Evolutionary conservation across 1,140 invertebrate genomes (phyloP), one percentile per base, ranked within the genome.

Genomic region (Sarcophaga peregrina): DNA sequence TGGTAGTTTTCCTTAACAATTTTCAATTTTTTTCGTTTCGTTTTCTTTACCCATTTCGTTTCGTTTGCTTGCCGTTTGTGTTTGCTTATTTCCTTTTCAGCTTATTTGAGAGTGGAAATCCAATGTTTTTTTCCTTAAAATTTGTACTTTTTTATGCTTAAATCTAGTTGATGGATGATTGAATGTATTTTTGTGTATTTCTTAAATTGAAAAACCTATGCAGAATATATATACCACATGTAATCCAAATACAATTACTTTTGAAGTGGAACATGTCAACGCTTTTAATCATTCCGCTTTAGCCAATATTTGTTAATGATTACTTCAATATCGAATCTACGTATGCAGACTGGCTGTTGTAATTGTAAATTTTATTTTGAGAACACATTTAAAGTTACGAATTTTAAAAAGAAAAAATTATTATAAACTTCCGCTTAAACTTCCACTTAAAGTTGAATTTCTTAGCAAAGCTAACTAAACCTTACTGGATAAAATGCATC

Each of bases 171-270:
- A 20, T 68, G 62, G 20, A 17, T 68, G 25, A 37, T 25, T 68
- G n/a, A 25, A 7, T 20, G 62, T 20, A 4, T n/a, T 20, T 68
- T 20, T 68, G 5, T 68, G 10, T 68, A 25, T 68, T 68, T 17
- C 17, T 25, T 20, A 68, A 68, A 68, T 25, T 68, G 62, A 68
- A 68, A n/a, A 68, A 25, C 62, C 20, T 68, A 68, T 68, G 62
- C 62, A 20, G 9, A 68, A 68, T 68, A 68, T 25, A 68, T 25
- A 37, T 37, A 37, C 25, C 25, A 37, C 25, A 37, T 37, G 25
- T 37, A 37, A 37, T 37, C 25, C 25, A 37, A 37, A 37, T 37
- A 68, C 62, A 9, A 68, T 68, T 68, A 17, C 20, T 68, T 20
- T n/a, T 20, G n/a, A 68, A 68, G n/a, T 68, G 20, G 58, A 25